A percentile compares a stretch with the other conserved stretches of the same genome.
These are phyloP conservation scores for Drosophila glabriapex DNA, from an alignment of 2,888 invertebrate species.

Conservation along the genomic window DNA sequence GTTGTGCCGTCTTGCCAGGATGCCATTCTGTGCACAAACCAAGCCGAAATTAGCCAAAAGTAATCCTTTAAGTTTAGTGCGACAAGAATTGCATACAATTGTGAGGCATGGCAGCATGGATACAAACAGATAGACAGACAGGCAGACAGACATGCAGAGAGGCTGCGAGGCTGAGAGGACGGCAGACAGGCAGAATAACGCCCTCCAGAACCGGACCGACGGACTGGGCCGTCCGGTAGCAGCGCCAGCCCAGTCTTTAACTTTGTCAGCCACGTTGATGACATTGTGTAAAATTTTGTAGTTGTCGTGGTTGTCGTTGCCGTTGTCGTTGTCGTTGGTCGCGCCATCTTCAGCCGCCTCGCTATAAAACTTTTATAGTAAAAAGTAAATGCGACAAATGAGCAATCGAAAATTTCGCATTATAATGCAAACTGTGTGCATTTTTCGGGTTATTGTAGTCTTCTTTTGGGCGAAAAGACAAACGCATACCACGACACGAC, in stretches of 20 bases:
- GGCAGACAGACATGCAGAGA: neutral
- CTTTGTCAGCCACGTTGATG: slow-evolving; percentile 73
- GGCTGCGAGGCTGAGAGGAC: neutral
- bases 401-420: slow-evolving; percentile 83
- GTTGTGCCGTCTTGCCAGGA: slow-evolving; percentile 26
- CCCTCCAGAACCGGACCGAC: slow-evolving; percentile 22
- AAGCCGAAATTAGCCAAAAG: slow-evolving; percentile 74
- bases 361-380: slow-evolving; percentile 77
- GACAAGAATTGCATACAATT: slow-evolving; percentile 73
- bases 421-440: slow-evolving; percentile 82
- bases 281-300: slow-evolving; percentile 78
- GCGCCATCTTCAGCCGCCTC: slow-evolving; percentile 52
- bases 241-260: slow-evolving; percentile 21
- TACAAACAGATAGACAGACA: slow-evolving; percentile 18
- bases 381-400: slow-evolving; percentile 82
- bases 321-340: slow-evolving; percentile 33
- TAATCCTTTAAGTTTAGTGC: slow-evolving; percentile 77
- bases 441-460: slow-evolving; percentile 78
- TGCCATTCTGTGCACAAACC: slow-evolving; percentile 25
- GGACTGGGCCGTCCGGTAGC: slow-evolving; percentile 13
- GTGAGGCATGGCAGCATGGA: slow-evolving; percentile 35
- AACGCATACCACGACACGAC: slow-evolving; percentile 62
- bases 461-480: slow-evolving; percentile 65
- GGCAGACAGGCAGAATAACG: slow-evolving; percentile 19
- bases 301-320: slow-evolving; percentile 45